Conservation (phyloP, 2,113 vertebrate genomes). For the Burhinus bistriatus region DNA sequence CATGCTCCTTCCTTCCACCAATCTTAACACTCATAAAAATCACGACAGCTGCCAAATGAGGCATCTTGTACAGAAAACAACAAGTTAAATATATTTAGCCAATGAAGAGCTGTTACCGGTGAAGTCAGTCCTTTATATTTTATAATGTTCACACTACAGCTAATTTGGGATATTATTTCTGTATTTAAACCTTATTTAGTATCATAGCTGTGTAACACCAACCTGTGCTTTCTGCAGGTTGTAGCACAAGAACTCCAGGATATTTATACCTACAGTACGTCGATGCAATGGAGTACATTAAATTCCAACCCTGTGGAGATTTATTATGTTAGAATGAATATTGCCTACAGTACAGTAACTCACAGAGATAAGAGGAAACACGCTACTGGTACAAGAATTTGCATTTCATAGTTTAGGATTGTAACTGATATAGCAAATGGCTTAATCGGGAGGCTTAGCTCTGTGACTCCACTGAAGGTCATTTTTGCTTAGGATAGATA, state of each 20-base stretch:
- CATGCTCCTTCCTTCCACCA: neutral
- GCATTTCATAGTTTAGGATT: neutral
- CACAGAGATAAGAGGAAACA: constrained; percentile 22
- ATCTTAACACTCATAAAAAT: neutral
- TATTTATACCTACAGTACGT: constrained; percentile 2
- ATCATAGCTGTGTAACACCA: neutral
- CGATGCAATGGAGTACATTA: neutral
- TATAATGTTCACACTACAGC: neutral
- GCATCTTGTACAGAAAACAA: neutral
- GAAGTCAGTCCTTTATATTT: neutral
- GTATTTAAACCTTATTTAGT: neutral
- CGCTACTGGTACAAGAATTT: neutral
- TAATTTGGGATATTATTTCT: neutral
- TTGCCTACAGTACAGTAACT: constrained; percentile 21
- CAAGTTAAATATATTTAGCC: neutral
- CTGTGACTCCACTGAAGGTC: neutral
- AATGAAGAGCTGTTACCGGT: neutral
- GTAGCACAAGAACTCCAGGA: neutral
- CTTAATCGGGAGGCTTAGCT: neutral
- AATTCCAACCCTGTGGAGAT: constrained; percentile 38
- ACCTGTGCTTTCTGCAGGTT: neutral
- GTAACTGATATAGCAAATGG: neutral
- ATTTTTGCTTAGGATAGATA: neutral
- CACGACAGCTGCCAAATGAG: neutral
- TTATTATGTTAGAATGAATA: constrained; percentile 34